Base-by-base conservation (phyloP, 2,113 vertebrate genomes). In the Columba janthina region DNA sequence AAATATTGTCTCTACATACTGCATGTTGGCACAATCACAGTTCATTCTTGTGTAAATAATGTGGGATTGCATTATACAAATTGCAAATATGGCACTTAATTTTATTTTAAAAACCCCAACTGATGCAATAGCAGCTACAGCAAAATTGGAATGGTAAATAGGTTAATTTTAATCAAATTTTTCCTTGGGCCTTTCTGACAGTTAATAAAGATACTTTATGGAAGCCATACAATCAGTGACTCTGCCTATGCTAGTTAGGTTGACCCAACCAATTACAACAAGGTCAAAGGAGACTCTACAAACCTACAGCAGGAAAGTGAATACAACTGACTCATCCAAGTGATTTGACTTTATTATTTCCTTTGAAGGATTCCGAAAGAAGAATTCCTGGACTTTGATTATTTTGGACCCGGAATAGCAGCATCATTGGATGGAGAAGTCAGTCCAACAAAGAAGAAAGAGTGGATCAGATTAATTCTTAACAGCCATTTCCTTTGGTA, bases 41-140 rank as follows among this genome's bases (percentile, higher is more conserved):
- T 51, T 89, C 80, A 57, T 76, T 91, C 94, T 78, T 67, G 69
- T 85, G 87, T 89, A 93, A 94, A 70, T 94, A 96, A 96, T 77
- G 70, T 56, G 65, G 17, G n/a, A 88, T 25, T 94, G 78, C 87
- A 36, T 83, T 66, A 77, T 38, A 93, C 73, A 94, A 94, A 94
- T 50, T 83, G 84, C n/a, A 93, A 85, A 94, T 77, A 62, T 56
- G 51, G 64, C 92, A 83, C 64, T 92, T 75, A 50, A 81, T 94
- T 84, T 88, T 94, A 71, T 67, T 89, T 64, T 90, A 89, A 56
- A 56, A 86, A 95, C 88, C 90, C 44, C 57, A 93, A 91, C 28
- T 11, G 62, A 94, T 62, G 61, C n/a, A 89, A 74, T 15, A 91
- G 71, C 38, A 94, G 36, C 60, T 64, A 69, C 11, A 28, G 71